Evolutionary conservation across 2,113 vertebrate genomes (phyloP), one percentile per base, ranked within the genome.

Genomic region (Patagioenas fasciata): DNA sequence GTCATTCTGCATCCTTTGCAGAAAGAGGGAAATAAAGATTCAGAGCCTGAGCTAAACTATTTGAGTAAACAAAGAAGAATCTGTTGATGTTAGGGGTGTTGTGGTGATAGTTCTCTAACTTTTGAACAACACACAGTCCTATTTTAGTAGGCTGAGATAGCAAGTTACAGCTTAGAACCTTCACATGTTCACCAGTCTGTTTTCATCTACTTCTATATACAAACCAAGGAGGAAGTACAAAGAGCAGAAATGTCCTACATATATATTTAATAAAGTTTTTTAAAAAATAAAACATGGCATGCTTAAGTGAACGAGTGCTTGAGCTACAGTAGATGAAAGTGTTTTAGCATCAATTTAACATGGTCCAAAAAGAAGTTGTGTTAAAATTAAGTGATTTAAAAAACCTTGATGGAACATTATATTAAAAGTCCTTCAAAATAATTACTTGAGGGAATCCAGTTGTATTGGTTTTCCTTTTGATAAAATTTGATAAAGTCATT

Each of bases 401-500:
- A 48, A 40, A 20, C 53, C 23, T 64, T 54, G 11, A 24, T 50
- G 87, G 53, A 91, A 89, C 6, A 7, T 48, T 78, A 54, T 81
- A 93, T 81, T 94, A 89, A 74, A 95, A 91, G 4, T 25, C 15
- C 26, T 93, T 90, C 67, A 69, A 36, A 79, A 15, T 57, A 80
- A 80, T 90, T 84, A 72, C 89, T 78, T 61, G 53, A 69, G 83
- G 80, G 80, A 88, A 83, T 81, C 51, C 10, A 17, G 60, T 54
- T 85, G 47, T 66, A 84, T 84, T 72, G 31, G 38, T 91, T 95
- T 89, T 81, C n/a, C 51, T 92, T 95, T 92, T 83, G 81, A 60
- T 87, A 96, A 57, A 71, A 50, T 77, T 70, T 86, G 58, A 69
- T 69, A 90, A 91, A 84, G 60, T 91, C 69, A 94, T 77, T 89